These are phyloP conservation scores for Chauna torquata DNA, from an alignment of 2,113 vertebrate genomes.

Conservation along the genomic window DNA sequence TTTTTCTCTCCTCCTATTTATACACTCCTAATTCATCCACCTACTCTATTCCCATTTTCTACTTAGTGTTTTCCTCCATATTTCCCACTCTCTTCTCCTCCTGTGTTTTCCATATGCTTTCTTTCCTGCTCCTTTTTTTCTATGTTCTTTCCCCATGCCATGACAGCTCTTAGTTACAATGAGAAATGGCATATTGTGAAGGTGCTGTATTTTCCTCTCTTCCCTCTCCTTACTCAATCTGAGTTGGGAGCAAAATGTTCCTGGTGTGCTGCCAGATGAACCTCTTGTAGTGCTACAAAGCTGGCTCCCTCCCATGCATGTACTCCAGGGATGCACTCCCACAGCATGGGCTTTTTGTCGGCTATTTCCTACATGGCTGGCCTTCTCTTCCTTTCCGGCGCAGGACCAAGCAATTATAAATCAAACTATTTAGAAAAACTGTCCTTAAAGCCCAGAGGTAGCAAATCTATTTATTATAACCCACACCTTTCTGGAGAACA, in stretches of 20 bases:
- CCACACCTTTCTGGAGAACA: not conserved
- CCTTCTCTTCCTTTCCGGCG: not conserved
- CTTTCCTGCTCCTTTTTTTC: not conserved
- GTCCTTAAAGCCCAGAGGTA: not conserved
- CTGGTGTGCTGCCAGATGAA: slow-evolving; percentile 64
- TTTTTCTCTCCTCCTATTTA: not conserved
- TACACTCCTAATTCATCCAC: not conserved
- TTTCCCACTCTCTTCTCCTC: not conserved
- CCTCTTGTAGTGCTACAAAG: slow-evolving; percentile 25
- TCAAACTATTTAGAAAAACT: not conserved
- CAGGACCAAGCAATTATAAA: not conserved
- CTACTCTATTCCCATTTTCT: not conserved
- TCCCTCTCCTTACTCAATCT: not conserved
- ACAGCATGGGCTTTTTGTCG: not conserved
- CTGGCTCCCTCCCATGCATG: slow-evolving; percentile 34
- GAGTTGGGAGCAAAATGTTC: slow-evolving; percentile 61
- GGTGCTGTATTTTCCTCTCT: slow-evolving; percentile 55
- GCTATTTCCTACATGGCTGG: not conserved
- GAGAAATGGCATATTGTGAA: slow-evolving; percentile 40
- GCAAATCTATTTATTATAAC: not conserved
- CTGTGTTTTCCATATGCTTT: not conserved
- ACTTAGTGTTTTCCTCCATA: not conserved
- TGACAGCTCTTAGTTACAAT: slow-evolving; percentile 1
- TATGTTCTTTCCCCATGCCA: not conserved
- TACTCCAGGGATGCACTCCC: slow-evolving; percentile 45